Conservation (phyloP, 2,888 invertebrate species). For the Tenthredo mesomela region DNA sequence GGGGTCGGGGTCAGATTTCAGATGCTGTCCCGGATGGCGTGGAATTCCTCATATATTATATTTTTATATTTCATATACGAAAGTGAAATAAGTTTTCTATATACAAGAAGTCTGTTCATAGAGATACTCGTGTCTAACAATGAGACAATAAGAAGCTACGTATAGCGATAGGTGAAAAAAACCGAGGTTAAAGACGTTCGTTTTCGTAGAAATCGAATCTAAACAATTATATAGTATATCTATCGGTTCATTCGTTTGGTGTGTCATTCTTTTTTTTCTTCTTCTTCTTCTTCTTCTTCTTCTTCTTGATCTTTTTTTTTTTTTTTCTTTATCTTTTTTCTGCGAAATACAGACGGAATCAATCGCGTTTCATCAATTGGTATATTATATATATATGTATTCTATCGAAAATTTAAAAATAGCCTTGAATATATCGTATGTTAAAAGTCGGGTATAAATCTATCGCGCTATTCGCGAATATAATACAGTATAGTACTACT, state of each 20-base stretch:
- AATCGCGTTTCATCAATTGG: slow-evolving; percentile 17
- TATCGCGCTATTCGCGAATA: not conserved
- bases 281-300: too few species aligned
- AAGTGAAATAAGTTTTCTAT: not conserved
- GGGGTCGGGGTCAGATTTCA: too few species aligned
- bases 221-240: not conserved
- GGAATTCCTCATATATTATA: too few species aligned
- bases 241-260: slow-evolving; percentile 16
- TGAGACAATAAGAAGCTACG: not conserved
- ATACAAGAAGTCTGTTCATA: not conserved
- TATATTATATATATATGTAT: not conserved
- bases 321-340: not conserved
- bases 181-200: not conserved
- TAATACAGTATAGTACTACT: not conserved
- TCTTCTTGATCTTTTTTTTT: not conserved
- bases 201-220: slow-evolving; percentile 34
- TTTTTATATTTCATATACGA: too few species aligned
- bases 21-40: too few species aligned
- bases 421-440: not conserved
- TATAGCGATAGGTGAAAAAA: not conserved
- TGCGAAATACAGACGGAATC: slow-evolving; percentile 4
- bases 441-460: not conserved
- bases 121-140: slow-evolving; percentile 6
- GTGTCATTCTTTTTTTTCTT: not conserved
- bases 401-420: not conserved